phyloP scores from a whole-genome alignment of 2,888 invertebrate species.

The Aricia artaxerxes region DNA sequence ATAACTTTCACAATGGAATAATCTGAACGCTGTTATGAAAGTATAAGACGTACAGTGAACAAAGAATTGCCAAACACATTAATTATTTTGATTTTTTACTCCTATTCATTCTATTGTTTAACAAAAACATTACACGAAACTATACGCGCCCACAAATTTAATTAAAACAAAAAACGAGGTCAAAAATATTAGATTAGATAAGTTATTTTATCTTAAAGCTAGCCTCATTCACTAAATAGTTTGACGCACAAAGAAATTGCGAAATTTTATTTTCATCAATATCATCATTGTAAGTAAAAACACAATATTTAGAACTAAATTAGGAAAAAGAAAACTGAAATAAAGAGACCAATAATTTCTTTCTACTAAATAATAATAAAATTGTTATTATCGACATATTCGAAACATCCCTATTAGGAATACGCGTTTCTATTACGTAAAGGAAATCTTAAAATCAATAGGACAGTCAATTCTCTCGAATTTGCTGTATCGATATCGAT shows the following conservation, averaged over 20 bases:
- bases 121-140: background rate
- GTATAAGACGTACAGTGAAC: background rate
- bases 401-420: no score
- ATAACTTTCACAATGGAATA: background rate
- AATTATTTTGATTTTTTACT: background rate
- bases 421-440: no score
- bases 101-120: background rate
- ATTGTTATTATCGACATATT: no score
- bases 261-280: background rate
- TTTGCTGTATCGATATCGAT: background rate
- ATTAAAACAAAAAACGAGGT: conserved; percentile 20
- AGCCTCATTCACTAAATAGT: background rate
- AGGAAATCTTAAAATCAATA: background rate
- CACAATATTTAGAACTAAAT: background rate
- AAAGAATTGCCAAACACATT: background rate
- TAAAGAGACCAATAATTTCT: background rate
- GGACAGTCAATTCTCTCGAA: background rate
- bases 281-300: background rate
- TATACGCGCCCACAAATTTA: background rate
- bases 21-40: background rate
- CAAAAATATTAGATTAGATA: conserved; percentile 18
- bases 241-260: background rate
- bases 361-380: no score
- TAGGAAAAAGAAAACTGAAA: background rate
- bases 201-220: conserved; percentile 12